These are phyloP conservation scores for Osmerus mordax DNA, from an alignment of 2,113 vertebrate genomes.

Conservation along the genomic window DNA sequence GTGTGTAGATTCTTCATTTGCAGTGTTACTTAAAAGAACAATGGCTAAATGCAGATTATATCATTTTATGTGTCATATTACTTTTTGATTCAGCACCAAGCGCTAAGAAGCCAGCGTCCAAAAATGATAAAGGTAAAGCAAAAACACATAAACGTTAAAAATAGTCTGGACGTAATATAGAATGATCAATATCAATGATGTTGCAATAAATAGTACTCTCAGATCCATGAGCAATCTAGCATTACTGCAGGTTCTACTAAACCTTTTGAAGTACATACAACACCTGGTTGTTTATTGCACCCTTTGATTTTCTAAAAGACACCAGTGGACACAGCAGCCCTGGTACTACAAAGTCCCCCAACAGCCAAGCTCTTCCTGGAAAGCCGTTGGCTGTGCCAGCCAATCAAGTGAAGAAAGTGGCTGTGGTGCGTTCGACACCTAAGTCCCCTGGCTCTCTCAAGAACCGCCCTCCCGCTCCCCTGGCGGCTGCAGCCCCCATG, in stretches of 20 bases:
- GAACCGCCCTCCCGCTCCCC: constrained; percentile 74
- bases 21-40: background rate
- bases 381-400: constrained; percentile 77
- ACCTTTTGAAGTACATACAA: background rate
- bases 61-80: constrained; percentile 50
- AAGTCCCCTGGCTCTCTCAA: constrained; percentile 92
- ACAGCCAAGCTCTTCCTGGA: constrained; percentile 78
- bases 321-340: constrained; percentile 93
- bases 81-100: constrained; percentile 68
- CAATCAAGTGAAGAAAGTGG: constrained; percentile 91
- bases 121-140: constrained; percentile 77
- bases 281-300: constrained; percentile 33
- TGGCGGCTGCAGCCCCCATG: constrained; percentile 74
- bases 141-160: background rate
- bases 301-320: constrained; percentile 73
- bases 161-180: background rate
- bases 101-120: constrained; percentile 78
- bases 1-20: constrained; percentile 22
- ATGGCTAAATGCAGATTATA: background rate
- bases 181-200: background rate
- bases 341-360: constrained; percentile 87
- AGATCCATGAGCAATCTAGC: no score
- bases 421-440: constrained; percentile 90
- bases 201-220: no score
- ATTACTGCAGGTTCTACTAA: no score